Percentiles rank a stretch among this genome's conserved stretches.
Evolutionary conservation across 2,113 vertebrate genomes (phyloP).

Genomic region (Irena cyanogastra): DNA sequence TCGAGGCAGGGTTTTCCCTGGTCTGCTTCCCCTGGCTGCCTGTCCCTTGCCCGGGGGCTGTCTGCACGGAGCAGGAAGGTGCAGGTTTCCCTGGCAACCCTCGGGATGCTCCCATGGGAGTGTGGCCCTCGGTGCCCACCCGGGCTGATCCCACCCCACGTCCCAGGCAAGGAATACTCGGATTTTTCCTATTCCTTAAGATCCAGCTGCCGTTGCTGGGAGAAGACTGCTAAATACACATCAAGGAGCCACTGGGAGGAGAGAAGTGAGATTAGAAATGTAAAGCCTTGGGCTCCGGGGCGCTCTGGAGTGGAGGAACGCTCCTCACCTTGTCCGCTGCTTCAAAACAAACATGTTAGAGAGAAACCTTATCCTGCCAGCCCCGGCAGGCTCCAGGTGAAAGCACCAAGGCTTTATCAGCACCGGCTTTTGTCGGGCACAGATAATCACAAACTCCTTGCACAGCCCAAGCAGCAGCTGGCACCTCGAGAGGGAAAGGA

Average conservation of each 20-base stretch:
- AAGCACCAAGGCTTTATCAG: background rate
- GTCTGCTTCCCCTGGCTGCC: no score
- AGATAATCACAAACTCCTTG: background rate
- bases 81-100: background rate
- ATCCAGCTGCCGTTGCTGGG: no score
- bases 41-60: no score
- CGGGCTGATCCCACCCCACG: rapidly evolving
- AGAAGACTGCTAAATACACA: background rate
- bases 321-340: background rate
- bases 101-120: rapidly evolving
- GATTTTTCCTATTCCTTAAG: background rate
- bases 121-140: rapidly evolving
- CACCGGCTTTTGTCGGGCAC: background rate
- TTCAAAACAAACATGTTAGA: background rate
- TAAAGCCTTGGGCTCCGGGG: background rate
- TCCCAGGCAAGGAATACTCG: background rate
- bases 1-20: no score
- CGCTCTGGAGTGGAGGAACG: rapidly evolving
- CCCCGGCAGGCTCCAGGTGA: background rate
- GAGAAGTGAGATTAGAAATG: background rate
- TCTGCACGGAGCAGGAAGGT: no score
- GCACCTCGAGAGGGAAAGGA: background rate
- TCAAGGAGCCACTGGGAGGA: background rate
- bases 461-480: background rate
- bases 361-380: background rate